phyloP scores from a whole-genome alignment of 2,888 invertebrate species.

The Latheticus oryzae region DNA sequence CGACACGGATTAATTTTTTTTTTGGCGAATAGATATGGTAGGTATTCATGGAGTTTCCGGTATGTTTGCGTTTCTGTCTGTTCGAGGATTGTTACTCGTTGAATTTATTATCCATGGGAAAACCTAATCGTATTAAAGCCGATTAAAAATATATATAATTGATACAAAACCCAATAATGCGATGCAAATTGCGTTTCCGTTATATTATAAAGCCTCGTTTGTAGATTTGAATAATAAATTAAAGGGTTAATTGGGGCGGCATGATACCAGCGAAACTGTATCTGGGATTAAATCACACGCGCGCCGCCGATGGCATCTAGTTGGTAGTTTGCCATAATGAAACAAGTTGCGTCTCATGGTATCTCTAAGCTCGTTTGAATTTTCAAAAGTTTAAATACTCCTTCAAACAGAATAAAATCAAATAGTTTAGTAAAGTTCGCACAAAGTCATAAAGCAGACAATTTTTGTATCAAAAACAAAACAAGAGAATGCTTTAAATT shows the following conservation, averaged over 20 bases:
- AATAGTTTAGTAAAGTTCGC: no score
- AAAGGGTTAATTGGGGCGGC: conserved; percentile 53
- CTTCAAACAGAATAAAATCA: no score
- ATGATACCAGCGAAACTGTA: conserved; percentile 49
- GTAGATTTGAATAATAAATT: conserved; percentile 55
- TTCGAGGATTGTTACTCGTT: conserved; percentile 6
- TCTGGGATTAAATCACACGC: conserved; percentile 49
- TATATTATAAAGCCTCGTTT: conserved; percentile 50
- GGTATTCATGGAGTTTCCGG: conserved; percentile 5
- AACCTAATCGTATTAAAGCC: conserved; percentile 38
- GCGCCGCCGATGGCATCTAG: conserved; percentile 27
- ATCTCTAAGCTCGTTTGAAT: no score
- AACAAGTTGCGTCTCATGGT: not conserved
- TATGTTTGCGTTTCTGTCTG: conserved; percentile 19
- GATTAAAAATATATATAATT: conserved; percentile 54
- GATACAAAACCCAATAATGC: conserved; percentile 52
- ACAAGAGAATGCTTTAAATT: no score
- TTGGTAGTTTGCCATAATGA: conserved; percentile 12
- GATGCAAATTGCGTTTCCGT: conserved; percentile 53
- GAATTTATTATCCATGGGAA: conserved; percentile 31
- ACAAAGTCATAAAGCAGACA: no score
- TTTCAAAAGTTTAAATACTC: conserved; percentile 4
- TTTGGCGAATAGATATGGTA: conserved; percentile 19
- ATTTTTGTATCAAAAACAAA: no score
- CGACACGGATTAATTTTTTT: conserved; percentile 41